Base-by-base conservation (phyloP, 2,113 vertebrate genomes). In the Clinocottus analis region DNA sequence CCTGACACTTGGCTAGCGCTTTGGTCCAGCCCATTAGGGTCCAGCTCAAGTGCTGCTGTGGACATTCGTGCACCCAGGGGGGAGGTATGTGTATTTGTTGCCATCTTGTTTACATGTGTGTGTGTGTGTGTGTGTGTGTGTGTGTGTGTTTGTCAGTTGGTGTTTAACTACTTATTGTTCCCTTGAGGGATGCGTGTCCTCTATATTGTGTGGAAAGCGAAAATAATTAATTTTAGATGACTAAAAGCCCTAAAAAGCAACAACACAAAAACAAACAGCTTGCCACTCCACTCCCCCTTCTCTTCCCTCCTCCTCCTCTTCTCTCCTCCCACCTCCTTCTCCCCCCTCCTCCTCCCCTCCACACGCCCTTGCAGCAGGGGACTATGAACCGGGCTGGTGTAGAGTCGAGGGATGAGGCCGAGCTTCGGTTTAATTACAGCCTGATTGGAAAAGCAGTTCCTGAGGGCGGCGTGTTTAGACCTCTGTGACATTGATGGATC, bases 371-470 rank as follows among this genome's bases (percentile, higher is more conserved):
- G 66, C 82, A 87, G 83, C 83, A 66, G 79, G 87, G 82, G 89
- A 86, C 77, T 84, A 33, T 69, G 53, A 71, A 77, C 29, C 2
- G 59, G 62, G 68, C 77, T 87, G 89, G 84, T 93, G 87, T 83
- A 74, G 79, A 82, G 86, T 85, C 87, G 60, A 72, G 90, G 92
- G 92, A 91, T 75, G 82, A 84, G 81, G 85, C 87, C 82, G 75
- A 87, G 90, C 86, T 91, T 87, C 51, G 72, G 75, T 91, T 89
- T 93, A 94, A 94, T 92, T 92, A 90, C 90, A 82, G 86, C 53
- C 61, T 91, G 90, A 93, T 92, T 90, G 89, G 85, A 87, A 92
- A 92, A 90, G 89, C 92, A 86, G 86, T 84, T 92, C 90, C 87
- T 87, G 77, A 84, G 90, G 90, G 85, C 68, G 25, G 79, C 65